Evolutionary conservation across 2,888 invertebrate genomes (phyloP).

Genomic region (Epirrhoe alternata): DNA sequence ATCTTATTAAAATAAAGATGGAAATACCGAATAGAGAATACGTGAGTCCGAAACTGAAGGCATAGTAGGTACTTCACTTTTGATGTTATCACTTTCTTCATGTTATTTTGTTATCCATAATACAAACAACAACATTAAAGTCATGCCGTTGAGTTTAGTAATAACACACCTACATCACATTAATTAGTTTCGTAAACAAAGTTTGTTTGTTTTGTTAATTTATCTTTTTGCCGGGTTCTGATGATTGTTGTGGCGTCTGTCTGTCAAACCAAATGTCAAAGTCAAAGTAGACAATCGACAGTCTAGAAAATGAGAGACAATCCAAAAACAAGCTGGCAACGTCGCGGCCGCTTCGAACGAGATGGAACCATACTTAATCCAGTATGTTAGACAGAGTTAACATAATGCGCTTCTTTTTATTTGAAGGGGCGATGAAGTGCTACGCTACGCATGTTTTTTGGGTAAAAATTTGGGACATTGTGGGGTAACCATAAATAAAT

Average conservation of each 20-base stretch:
- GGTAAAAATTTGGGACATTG: slow-evolving; percentile 5
- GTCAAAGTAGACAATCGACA: background rate
- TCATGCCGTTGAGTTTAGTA: too few relatives aligned
- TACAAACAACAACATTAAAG: too few relatives aligned
- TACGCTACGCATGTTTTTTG: slow-evolving; percentile 13
- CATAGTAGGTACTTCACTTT: too few relatives aligned
- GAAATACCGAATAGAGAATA: too few relatives aligned
- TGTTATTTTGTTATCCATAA: too few relatives aligned
- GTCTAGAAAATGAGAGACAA: too few relatives aligned
- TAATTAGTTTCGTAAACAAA: too few relatives aligned
- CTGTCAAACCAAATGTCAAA: background rate
- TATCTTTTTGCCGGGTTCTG: background rate
- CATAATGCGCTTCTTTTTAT: background rate
- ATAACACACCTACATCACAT: too few relatives aligned
- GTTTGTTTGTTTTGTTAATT: background rate
- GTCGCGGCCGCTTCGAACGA: background rate
- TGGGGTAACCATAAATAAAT: slow-evolving; percentile 14
- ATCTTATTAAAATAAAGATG: too few relatives aligned
- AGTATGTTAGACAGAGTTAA: slow-evolving; percentile 9
- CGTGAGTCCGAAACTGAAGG: too few relatives aligned
- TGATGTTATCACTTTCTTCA: too few relatives aligned
- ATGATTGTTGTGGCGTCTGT: background rate
- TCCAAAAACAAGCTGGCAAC: slow-evolving; percentile 1
- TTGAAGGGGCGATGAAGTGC: background rate
- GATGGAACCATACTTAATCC: background rate